Evolutionary conservation across 2,113 vertebrate genomes (phyloP).

Genomic region (Castor canadensis): DNA sequence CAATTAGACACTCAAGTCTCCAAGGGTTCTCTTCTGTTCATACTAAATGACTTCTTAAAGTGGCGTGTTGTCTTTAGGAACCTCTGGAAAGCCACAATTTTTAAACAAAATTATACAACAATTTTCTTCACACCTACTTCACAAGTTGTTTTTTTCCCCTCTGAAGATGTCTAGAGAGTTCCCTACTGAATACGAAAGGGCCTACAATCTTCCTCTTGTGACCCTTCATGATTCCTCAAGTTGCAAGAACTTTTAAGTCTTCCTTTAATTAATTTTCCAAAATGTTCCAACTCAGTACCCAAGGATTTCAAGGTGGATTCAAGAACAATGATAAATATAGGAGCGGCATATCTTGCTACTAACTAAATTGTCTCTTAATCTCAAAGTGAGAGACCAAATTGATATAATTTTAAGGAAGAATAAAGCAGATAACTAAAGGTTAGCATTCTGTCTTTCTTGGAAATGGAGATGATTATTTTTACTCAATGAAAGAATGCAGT

Average conservation of each 20-base stretch:
- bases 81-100: not conserved
- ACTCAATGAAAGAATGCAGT: fast-evolving
- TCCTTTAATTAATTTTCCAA: slow-evolving; percentile 52
- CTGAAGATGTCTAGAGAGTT: not conserved
- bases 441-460: not conserved
- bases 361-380: slow-evolving; percentile 50
- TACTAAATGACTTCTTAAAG: not conserved
- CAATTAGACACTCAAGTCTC: not conserved
- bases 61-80: not conserved
- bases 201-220: not conserved
- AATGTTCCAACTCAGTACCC: not conserved
- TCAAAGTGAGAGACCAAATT: slow-evolving; percentile 28
- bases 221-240: slow-evolving; percentile 14
- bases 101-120: not conserved
- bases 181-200: not conserved
- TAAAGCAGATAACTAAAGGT: not conserved
- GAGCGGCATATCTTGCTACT: not conserved
- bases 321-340: slow-evolving; percentile 21
- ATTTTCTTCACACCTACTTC: slow-evolving; percentile 2
- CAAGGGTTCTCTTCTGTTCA: not conserved
- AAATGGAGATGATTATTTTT: not conserved
- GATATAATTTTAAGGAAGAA: slow-evolving; percentile 33
- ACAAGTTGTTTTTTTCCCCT: not conserved
- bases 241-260: not conserved
- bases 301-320: slow-evolving; percentile 53